Evolutionary conservation across 2,888 invertebrate genomes (phyloP).

Genomic region (Dinocampus coccinellae): DNA sequence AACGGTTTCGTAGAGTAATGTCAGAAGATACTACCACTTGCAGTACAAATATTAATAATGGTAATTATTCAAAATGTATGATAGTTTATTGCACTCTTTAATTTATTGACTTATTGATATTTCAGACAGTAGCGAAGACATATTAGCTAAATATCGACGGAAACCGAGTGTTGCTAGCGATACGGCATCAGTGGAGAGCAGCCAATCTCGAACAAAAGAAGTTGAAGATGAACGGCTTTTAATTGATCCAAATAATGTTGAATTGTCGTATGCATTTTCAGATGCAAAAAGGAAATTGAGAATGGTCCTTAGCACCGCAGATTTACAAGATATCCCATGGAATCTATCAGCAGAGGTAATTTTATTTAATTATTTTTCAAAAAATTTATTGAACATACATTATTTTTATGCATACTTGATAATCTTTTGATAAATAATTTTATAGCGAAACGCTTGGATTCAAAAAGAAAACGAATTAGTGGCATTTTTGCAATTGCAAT

Average conservation of each 20-base stretch:
- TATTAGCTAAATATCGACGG: constrained; percentile 92
- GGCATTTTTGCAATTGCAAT: constrained; percentile 79
- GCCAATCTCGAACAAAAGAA: constrained; percentile 67
- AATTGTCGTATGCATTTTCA: constrained; percentile 74
- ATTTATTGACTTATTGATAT: constrained; percentile 15
- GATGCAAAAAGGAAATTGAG: constrained; percentile 91
- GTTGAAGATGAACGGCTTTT: constrained; percentile 70
- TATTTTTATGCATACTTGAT: too few species aligned
- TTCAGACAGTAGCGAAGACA: constrained; percentile 88
- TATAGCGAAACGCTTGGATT: constrained; percentile 67
- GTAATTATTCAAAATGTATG: constrained; percentile 39
- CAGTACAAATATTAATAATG: constrained; percentile 54
- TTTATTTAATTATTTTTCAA: not conserved
- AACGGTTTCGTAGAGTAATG: constrained; percentile 63
- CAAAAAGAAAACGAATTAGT: constrained; percentile 72
- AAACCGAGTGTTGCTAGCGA: constrained; percentile 75
- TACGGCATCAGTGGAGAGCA: constrained; percentile 69
- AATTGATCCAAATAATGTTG: constrained; percentile 72
- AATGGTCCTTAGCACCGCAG: constrained; percentile 90
- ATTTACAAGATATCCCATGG: constrained; percentile 77
- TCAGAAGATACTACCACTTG: constrained; percentile 68
- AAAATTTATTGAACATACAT: too few species aligned
- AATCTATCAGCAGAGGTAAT: constrained; percentile 59
- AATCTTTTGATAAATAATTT: constrained; percentile 27
- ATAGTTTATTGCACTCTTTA: not conserved